Conservation (phyloP, 2,888 invertebrate genomes). For the Oligia strigilis region DNA sequence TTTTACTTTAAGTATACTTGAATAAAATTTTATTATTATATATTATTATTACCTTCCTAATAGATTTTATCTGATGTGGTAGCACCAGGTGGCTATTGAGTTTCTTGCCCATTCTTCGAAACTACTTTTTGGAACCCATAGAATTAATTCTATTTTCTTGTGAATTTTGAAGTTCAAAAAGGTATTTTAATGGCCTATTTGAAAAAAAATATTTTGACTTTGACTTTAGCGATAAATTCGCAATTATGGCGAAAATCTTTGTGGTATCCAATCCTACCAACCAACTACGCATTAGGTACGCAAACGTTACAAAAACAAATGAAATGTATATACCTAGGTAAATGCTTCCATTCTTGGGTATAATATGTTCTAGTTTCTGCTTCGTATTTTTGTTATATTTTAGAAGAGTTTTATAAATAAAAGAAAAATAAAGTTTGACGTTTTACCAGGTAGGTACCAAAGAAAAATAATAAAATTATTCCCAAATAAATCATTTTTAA, state of each 20-base stretch:
- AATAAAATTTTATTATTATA: too few relatives aligned
- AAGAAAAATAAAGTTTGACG: not conserved
- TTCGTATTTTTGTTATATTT: not conserved
- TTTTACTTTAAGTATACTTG: too few relatives aligned
- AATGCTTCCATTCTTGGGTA: too few relatives aligned
- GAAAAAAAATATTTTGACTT: too few relatives aligned
- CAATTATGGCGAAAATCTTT: not conserved
- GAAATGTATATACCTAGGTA: not conserved
- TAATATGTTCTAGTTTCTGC: not conserved
- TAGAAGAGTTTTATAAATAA: not conserved
- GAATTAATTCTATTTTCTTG: not conserved
- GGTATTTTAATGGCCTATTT: not conserved
- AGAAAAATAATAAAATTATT: not conserved
- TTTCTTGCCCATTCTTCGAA: not conserved
- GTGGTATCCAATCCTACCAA: not conserved
- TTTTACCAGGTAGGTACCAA: not conserved
- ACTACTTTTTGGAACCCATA: not conserved
- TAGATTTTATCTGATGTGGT: not conserved
- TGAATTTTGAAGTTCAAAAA: not conserved
- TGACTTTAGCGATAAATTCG: not conserved
- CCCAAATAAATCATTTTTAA: not conserved
- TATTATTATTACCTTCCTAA: not conserved
- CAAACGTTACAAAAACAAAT: not conserved
- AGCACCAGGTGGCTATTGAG: not conserved
- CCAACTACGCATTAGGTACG: not conserved